Percentiles rank a stretch among this genome's conserved stretches.
Evolutionary conservation across 1,140 invertebrate species (phyloP).

Genomic region (Cotesia glomerata): DNA sequence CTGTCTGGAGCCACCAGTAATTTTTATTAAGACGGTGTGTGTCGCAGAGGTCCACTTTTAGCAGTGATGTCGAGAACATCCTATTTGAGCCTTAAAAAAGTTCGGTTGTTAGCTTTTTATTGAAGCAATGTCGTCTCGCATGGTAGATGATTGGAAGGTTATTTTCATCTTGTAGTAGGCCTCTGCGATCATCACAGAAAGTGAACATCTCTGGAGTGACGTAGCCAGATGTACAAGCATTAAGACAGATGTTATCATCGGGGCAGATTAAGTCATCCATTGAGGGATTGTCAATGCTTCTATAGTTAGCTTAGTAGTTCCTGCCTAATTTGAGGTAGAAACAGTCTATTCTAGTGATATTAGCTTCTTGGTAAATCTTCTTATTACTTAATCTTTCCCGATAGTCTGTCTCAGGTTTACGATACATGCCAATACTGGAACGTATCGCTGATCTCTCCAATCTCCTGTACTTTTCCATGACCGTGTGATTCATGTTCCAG

Average conservation of each 20-base stretch:
- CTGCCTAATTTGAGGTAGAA: not conserved
- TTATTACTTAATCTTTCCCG: not conserved
- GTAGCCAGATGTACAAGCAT: not conserved
- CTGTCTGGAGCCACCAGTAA: not conserved
- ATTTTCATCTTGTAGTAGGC: not conserved
- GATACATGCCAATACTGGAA: not conserved
- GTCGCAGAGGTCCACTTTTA: not conserved
- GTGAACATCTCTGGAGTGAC: not conserved
- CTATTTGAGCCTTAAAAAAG: not conserved
- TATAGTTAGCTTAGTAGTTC: constrained; percentile 26
- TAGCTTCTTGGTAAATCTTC: not conserved
- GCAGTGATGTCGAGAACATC: not conserved
- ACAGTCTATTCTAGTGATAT: constrained; percentile 3
- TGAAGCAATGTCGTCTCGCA: not conserved
- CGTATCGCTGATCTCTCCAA: constrained; percentile 19
- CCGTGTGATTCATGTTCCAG: not conserved
- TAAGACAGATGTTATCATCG: not conserved
- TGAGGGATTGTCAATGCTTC: not conserved
- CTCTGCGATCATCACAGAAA: not conserved
- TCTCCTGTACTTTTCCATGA: constrained; percentile 11
- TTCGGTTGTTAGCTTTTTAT: not conserved
- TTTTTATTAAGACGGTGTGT: not conserved
- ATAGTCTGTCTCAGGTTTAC: not conserved
- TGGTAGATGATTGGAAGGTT: constrained; percentile 8
- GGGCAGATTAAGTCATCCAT: not conserved